Conservation (phyloP, 2,888 invertebrate genomes). For the Andricus quercusramuli region DNA sequence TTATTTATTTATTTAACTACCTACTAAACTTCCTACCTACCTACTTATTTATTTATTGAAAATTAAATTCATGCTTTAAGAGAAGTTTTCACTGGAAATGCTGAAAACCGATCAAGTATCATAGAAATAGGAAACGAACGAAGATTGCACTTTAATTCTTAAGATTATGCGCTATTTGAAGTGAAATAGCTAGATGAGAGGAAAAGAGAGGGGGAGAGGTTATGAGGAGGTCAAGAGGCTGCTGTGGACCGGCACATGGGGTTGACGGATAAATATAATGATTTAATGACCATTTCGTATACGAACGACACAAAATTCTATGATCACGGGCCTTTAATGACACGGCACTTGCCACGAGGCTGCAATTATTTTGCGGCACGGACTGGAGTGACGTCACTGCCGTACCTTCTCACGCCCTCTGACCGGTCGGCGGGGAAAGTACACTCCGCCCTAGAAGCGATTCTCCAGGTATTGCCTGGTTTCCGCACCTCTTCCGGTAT, state of each 20-base stretch:
- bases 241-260: conserved; percentile 67
- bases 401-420: conserved; percentile 76
- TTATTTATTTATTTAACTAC: no score
- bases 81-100: background rate
- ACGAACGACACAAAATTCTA: conserved; percentile 77
- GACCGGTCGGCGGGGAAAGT: conserved; percentile 66
- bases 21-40: no score
- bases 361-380: conserved; percentile 77
- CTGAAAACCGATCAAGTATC: background rate
- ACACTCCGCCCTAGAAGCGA: conserved; percentile 70
- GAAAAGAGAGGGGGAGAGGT: conserved; percentile 51
- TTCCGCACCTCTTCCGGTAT: conserved; percentile 30
- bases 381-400: conserved; percentile 72
- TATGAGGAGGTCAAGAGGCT: conserved; percentile 71
- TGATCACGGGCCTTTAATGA: conserved; percentile 75
- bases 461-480: conserved; percentile 42
- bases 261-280: conserved; percentile 77
- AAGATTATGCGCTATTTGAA: conserved; percentile 19
- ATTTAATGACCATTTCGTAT: conserved; percentile 77
- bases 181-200: conserved; percentile 41
- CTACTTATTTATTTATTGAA: no score
- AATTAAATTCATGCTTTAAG: no score
- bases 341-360: conserved; percentile 76
- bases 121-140: conserved; percentile 48
- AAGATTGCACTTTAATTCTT: conserved; percentile 16